Base-by-base conservation (phyloP, 2,888 invertebrate genomes). In the Rhabditoides inermis region DNA sequence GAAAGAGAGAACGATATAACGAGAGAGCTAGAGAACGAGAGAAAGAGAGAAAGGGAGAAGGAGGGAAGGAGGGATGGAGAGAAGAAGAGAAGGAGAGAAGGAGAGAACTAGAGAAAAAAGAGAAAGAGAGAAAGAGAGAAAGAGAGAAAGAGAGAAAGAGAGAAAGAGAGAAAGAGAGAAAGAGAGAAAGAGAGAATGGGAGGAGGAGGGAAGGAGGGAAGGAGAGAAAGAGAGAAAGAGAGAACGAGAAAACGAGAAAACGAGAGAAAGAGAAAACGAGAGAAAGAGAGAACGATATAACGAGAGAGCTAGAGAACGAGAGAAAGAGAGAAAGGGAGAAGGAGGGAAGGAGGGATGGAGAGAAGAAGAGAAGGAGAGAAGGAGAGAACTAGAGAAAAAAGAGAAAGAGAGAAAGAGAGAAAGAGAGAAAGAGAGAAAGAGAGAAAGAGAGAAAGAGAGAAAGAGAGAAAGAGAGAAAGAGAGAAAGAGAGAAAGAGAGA, bases 101-200 rank as follows among this genome's bases (percentile, higher is more conserved):
- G n/a, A n/a, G n/a, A n/a, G n/a, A n/a, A n/a, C n/a, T n/a, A n/a
- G n/a, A n/a, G n/a, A n/a, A n/a, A n/a, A n/a, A n/a, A n/a, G n/a
- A n/a, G n/a, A 63, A 50, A 25, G 7, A 20, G 6, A 20, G 26
- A 18, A 23, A 12, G 12, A 37, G 32, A 12, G 10, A 48, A 4
- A 3, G 15, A 40, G 28, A 15, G 28, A 37, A 12, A 12, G 6
- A 20, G n/a, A 39, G 18, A 25, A 7, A 49, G 41, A 32, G 32
- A 32, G 32, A 32, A 15, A 32, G 7, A 32, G 15, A 32, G 32
- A 32, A 32, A 32, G 15, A 15, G 7, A 32, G 10, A 32, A 15
- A 32, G 32, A 7, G 32, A 32, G 32, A 32, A 32, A n/a, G n/a
- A n/a, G n/a, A n/a, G n/a, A n/a, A n/a, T n/a, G n/a, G n/a, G n/a